Evolutionary conservation across 2,113 vertebrate species (phyloP), one percentile per base, ranked within the genome.

Genomic region (Spermophilus dauricus): DNA sequence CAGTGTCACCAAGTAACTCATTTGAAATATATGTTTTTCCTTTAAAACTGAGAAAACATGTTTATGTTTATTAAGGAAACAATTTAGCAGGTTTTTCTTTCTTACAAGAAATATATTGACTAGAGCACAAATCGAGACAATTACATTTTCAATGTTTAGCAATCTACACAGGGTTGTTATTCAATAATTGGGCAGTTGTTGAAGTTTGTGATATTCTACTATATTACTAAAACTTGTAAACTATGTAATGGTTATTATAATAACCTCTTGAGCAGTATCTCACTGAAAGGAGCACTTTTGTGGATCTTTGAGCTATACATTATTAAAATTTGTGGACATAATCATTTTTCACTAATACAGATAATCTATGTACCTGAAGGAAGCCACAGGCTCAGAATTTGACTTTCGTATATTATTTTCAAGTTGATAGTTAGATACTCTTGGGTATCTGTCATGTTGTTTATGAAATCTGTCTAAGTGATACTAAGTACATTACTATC

Each of bases 161-260:
- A 73, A 7, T 20, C 22, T 80, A 37, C 0, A 8, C 0, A 5
- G 56, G 9, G 37, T 22, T 0, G 0, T 78, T 87, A 30, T 42
- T 77, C 96, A 98, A 99, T 70, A 99, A 94, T 94, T 98, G 98
- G 81, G 99, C 98, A 76, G 99, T 99, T 4, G 98, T 98, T 28
- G 99, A 99, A 16, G 99, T 99, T 98, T 99, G 99, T 95, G 99
- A 99, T 99, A 99, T 99, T 48, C 99, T 98, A 81, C 99, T 99
- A 98, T 99, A 99, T 99, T 99, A 98, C 99, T 99, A 98, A 99
- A 99, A 94, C 99, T 99, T 45, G 99, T 99, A 98, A 99, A 99
- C 98, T 99, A 99, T 95, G 99, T 99, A 51, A 99, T 99, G 98
- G 99, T 99, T 90, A 99, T 99, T 98, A 99, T 99, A 97, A 99